These are phyloP conservation scores for Rhinatrema bivittatum DNA, from an alignment of 2,797 vertebrate species.

Conservation along the genomic window DNA sequence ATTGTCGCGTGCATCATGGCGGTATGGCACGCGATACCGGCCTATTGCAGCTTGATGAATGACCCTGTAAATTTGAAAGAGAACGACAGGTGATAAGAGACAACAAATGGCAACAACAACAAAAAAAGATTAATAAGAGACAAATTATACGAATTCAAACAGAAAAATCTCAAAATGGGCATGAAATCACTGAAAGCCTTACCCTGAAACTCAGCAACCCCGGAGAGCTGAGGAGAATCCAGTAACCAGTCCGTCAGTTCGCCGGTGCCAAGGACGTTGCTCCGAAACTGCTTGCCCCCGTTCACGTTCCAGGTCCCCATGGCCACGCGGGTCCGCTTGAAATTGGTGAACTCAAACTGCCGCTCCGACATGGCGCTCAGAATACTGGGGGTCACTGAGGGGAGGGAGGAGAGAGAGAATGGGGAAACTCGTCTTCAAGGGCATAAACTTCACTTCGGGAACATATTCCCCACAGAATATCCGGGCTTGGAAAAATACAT, in stretches of 20 bases:
- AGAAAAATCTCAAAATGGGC: no score
- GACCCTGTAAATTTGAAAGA: no score
- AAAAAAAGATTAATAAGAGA: background rate
- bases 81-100: no score
- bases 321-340: constrained; percentile 52
- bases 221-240: constrained; percentile 49
- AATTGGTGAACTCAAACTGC: constrained; percentile 62
- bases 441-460: no score
- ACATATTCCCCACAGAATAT: no score
- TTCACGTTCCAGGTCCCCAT: constrained; percentile 68
- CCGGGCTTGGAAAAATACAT: no score
- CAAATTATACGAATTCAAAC: background rate
- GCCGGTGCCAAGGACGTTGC: constrained; percentile 53
- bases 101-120: background rate
- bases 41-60: no score
- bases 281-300: constrained; percentile 65
- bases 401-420: background rate
- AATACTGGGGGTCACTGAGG: constrained; percentile 54
- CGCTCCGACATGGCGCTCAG: constrained; percentile 64
- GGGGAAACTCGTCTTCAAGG: background rate
- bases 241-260: constrained; percentile 65
- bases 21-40: no score
- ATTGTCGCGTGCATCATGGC: no score
- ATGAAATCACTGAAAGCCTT: no score
- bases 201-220: constrained; percentile 49